Evolutionary conservation across 2,113 vertebrate species (phyloP), one percentile per base, ranked within the genome.

Genomic region (Nannobrachium achirus): DNA sequence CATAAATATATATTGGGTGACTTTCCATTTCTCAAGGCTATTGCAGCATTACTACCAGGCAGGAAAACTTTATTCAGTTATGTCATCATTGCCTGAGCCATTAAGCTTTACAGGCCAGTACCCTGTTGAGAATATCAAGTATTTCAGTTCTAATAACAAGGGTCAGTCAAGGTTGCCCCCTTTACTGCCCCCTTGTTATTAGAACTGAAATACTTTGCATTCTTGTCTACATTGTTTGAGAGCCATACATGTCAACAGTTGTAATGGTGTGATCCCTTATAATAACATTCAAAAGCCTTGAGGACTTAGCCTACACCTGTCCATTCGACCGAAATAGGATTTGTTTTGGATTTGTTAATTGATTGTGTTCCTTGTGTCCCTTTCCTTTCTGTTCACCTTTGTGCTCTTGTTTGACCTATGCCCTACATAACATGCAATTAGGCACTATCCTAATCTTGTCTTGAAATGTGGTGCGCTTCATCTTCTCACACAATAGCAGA

Each of bases 131-230:
- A 33, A 33, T 33, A 33, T 33, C 25, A 33, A 33, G 25, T 33
- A 33, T 33, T 33, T 33, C 25, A 33, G 25, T 33, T 33, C 25
- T 33, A 33, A 33, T 33, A 33, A 33, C 25, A 33, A 33, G 25
- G 25, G 25, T 33, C 82, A 84, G 71, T 66, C 52, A 63, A 67
- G 67, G 70, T 76, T 63, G 68, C 45, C 42, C 78, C 50, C 18
- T 76, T 71, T 72, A 60, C 68, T 56, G 62, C 46, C 78, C 62
- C 51, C 51, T 20, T 89, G 87, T 90, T 90, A 57, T 86, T 69
- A 84, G 67, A 86, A 81, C 73, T 78, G 82, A 86, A 86, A 92
- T 91, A 83, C 84, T 86, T 89, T 73, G 79, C 86, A 92, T 92
- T 89, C 88, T 88, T 91, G 82, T 52, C 63, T 82, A 45, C 85